These are phyloP conservation scores for Austrolebias charrua DNA, from an alignment of 2,797 vertebrate species.

Conservation along the genomic window DNA sequence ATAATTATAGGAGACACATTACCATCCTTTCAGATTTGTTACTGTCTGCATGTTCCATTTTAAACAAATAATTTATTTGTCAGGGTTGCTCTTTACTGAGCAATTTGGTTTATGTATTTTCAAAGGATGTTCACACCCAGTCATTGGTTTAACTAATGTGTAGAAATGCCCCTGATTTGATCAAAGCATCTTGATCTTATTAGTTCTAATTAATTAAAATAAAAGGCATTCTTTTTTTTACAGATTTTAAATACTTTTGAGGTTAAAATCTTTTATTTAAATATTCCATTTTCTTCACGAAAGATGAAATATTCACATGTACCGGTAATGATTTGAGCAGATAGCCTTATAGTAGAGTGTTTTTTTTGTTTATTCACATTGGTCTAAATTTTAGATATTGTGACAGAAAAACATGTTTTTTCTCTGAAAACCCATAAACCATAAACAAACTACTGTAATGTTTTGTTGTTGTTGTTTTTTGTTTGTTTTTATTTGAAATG, in stretches of 20 bases:
- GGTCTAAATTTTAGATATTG: too few species aligned
- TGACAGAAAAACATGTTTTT: too few species aligned
- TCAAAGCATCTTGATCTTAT: neutral
- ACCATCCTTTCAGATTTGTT: neutral
- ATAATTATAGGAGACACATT: neutral
- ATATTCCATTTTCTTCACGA: neutral
- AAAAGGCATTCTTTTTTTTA: too few species aligned
- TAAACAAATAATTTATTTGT: conserved; percentile 35
- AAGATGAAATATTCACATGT: conserved; percentile 18
- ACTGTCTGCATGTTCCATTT: neutral
- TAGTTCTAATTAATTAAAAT: too few species aligned
- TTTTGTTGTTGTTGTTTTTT: neutral
- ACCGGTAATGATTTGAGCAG: neutral
- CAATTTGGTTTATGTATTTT: conserved; percentile 17
- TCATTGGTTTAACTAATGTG: conserved; percentile 9
- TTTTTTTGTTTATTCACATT: too few species aligned
- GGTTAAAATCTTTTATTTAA: neutral
- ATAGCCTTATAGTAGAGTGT: neutral
- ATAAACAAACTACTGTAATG: neutral
- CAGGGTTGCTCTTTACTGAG: conserved; percentile 46
- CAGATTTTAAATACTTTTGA: too few species aligned
- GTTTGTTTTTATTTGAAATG: conserved; percentile 2
- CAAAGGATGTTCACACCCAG: conserved; percentile 19
- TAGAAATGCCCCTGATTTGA: neutral
- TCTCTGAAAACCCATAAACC: neutral